Conservation (phyloP, 37 sponge, comb jelly and placozoan species). For the Spongia lamella region DNA sequence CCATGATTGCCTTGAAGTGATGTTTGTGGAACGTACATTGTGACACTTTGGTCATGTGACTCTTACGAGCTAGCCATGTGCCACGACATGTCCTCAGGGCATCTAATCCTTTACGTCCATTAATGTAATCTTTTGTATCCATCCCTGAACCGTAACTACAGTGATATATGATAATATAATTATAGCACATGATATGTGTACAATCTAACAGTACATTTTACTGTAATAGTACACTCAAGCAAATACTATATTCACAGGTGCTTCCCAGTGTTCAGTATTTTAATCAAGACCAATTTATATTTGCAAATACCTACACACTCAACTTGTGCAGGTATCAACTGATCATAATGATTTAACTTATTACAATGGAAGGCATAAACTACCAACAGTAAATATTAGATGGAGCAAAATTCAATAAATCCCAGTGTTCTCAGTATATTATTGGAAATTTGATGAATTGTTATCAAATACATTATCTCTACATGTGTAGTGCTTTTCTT, state of each 20-base stretch:
- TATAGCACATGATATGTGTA: too few species aligned
- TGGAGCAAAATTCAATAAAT: too few species aligned
- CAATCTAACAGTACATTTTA: not conserved
- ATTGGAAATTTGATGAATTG: too few species aligned
- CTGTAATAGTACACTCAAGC: not conserved
- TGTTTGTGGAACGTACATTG: conserved; percentile 84
- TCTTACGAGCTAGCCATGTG: conserved; percentile 76
- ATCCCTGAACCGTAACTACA: conserved; percentile 56
- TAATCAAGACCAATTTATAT: not conserved
- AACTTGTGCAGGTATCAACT: too few species aligned
- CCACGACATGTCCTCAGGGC: conserved; percentile 77
- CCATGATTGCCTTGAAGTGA: conserved; percentile 93
- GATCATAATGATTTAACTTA: too few species aligned
- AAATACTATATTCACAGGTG: not conserved
- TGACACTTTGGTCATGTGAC: conserved; percentile 80
- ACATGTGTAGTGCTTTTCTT: too few species aligned
- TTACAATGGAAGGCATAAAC: too few species aligned
- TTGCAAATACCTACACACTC: too few species aligned
- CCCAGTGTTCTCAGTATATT: too few species aligned
- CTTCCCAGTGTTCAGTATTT: not conserved
- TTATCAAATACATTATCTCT: too few species aligned
- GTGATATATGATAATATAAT: too few species aligned
- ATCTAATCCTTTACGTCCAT: conserved; percentile 78
- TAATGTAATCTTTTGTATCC: conserved; percentile 54
- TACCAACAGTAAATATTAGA: too few species aligned